Percentiles rank a stretch among this genome's conserved stretches.
phyloP scores from a whole-genome alignment of 2,888 invertebrate genomes.

The Cephus nigrinus region DNA sequence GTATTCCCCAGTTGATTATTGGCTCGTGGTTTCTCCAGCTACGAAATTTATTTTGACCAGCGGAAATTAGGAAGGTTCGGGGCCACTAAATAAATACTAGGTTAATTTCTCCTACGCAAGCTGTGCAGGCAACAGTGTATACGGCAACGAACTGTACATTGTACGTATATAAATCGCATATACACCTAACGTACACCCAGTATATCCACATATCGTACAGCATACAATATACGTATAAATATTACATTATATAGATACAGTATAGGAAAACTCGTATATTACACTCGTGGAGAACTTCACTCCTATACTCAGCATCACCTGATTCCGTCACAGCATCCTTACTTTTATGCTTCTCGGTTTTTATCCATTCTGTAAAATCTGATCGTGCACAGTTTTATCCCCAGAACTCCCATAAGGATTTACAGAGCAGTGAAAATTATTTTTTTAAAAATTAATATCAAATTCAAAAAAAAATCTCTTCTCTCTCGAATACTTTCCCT shows the following conservation, averaged over 20 bases:
- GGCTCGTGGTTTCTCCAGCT: not conserved
- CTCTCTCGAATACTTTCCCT: not conserved
- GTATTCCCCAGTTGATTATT: not conserved
- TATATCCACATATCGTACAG: not conserved
- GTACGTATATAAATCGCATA: not conserved
- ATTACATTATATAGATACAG: not conserved
- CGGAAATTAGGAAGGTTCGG: conserved; percentile 42
- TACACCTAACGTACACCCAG: not conserved
- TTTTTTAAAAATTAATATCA: not conserved
- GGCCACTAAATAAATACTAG: conserved; percentile 42
- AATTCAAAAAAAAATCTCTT: not conserved
- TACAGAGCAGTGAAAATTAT: not conserved
- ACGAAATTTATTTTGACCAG: not conserved
- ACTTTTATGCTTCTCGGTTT: not conserved
- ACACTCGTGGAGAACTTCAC: not conserved
- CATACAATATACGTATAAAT: not conserved
- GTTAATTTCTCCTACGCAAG: conserved; percentile 33
- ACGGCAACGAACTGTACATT: not conserved
- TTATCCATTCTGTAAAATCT: not conserved
- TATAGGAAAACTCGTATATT: not conserved
- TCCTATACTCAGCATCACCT: not conserved
- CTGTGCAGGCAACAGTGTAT: not conserved
- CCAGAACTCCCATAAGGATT: not conserved
- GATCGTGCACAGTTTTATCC: not conserved
- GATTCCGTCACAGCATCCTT: not conserved